phyloP scores from a whole-genome alignment of 53 echinoderm and acorn worm genomes.

The Glandiceps talaboti region DNA sequence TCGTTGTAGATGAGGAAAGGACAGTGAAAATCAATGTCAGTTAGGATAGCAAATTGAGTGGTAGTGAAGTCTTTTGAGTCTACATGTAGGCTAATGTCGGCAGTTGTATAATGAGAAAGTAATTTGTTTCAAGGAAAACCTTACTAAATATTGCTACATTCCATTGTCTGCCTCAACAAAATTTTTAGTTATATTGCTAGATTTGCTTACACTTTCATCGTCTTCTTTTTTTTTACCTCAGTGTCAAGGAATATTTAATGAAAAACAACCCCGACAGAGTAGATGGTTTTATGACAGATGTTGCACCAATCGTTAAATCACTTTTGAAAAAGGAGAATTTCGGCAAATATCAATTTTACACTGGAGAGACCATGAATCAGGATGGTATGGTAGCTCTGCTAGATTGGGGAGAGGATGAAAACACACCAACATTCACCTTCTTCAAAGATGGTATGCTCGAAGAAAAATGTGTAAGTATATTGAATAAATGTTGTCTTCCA shows the following conservation, averaged over 20 bases:
- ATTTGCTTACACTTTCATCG: too few relatives aligned
- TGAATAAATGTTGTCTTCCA: too few relatives aligned
- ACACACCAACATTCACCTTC: constrained; percentile 13
- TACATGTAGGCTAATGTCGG: too few relatives aligned
- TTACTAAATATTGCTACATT: too few relatives aligned
- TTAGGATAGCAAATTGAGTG: too few relatives aligned
- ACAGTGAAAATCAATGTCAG: too few relatives aligned
- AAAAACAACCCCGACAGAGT: neutral
- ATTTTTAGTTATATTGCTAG: neutral
- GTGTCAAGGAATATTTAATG: neutral
- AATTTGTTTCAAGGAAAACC: too few relatives aligned
- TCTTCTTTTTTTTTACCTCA: neutral
- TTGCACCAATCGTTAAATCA: neutral
- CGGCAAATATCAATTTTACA: constrained; percentile 16
- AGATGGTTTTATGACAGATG: neutral
- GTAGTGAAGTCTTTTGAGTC: too few relatives aligned
- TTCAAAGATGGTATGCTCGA: constrained; percentile 21
- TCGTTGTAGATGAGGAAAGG: too few relatives aligned
- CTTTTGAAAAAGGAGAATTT: constrained; percentile 1
- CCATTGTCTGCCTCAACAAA: constrained; percentile 1
- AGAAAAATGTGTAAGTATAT: constrained; percentile 6
- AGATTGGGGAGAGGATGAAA: constrained; percentile 24
- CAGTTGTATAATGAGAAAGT: too few relatives aligned
- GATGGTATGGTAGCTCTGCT: constrained; percentile 10
- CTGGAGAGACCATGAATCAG: constrained; percentile 3